These are phyloP conservation scores for Trissoscelio sp. DNA, from an alignment of 2,888 invertebrate genomes.

Conservation along the genomic window DNA sequence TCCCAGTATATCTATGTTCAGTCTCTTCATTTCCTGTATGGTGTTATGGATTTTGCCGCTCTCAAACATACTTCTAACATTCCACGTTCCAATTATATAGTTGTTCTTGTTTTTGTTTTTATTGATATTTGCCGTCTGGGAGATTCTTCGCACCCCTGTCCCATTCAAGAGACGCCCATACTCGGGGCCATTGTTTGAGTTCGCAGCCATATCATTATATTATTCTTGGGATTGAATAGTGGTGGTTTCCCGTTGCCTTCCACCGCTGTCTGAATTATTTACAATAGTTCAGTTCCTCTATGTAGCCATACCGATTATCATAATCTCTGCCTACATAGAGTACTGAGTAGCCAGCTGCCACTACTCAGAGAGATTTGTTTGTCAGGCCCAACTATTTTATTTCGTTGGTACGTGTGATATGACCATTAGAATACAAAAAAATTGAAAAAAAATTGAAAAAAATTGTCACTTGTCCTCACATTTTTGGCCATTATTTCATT, in stretches of 20 bases:
- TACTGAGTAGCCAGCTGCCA: background rate
- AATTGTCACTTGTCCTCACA: too few species aligned
- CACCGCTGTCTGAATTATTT: background rate
- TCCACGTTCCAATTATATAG: too few species aligned
- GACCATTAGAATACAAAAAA: too few species aligned
- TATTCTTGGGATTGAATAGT: constrained; percentile 1
- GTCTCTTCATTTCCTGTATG: too few species aligned
- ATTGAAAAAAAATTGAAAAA: too few species aligned
- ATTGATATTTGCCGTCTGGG: background rate
- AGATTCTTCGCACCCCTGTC: constrained; percentile 3
- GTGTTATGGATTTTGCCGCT: too few species aligned
- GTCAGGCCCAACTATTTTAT: background rate
- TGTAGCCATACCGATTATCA: background rate
- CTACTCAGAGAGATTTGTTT: constrained; percentile 2
- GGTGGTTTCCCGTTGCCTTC: constrained; percentile 9
- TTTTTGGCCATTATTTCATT: too few species aligned
- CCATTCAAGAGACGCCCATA: background rate
- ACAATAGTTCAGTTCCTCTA: background rate
- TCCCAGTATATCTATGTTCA: too few species aligned
- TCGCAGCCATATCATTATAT: background rate
- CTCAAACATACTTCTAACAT: too few species aligned
- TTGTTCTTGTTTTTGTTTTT: too few species aligned
- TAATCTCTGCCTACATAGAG: background rate
- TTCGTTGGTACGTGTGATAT: background rate
- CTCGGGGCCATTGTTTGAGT: background rate